These are phyloP conservation scores for Micromesistius poutassou DNA, from an alignment of 2,797 vertebrate species.

Conservation along the genomic window DNA sequence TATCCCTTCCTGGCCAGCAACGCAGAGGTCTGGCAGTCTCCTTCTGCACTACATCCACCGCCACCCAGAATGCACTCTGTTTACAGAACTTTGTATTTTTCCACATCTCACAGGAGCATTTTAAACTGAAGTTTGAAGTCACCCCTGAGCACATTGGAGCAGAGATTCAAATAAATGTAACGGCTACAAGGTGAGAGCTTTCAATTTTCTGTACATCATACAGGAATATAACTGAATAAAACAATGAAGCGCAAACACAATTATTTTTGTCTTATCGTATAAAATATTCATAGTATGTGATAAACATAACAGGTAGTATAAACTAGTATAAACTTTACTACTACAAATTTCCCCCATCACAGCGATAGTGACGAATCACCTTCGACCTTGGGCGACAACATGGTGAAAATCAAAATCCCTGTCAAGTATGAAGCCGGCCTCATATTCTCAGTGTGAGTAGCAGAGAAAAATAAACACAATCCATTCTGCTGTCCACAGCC, in stretches of 20 bases:
- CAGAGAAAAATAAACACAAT: neutral
- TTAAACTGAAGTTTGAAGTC: slow-evolving; percentile 86
- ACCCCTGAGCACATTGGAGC: slow-evolving; percentile 78
- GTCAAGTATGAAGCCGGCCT: slow-evolving; percentile 85
- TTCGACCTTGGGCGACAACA: slow-evolving; percentile 79
- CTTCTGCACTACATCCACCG: neutral
- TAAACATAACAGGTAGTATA: neutral
- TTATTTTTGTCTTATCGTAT: neutral
- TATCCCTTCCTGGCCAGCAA: slow-evolving; percentile 86
- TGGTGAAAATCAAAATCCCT: slow-evolving; percentile 77
- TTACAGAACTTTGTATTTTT: neutral
- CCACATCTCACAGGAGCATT: slow-evolving; percentile 73
- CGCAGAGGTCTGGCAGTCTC: slow-evolving; percentile 67
- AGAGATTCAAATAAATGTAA: slow-evolving; percentile 79
- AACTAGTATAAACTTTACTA: no score
- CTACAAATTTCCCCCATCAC: slow-evolving; percentile 26
- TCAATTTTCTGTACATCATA: neutral
- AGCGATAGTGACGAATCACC: slow-evolving; percentile 90
- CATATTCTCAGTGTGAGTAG: slow-evolving; percentile 83
- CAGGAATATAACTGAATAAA: neutral
- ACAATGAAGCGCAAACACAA: neutral
- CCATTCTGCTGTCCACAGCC: neutral
- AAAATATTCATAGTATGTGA: neutral
- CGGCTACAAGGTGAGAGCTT: slow-evolving; percentile 80
- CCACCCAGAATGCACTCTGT: neutral